Evolutionary conservation across 2,888 invertebrate species (phyloP).

Genomic region (Mimachlamys varia): DNA sequence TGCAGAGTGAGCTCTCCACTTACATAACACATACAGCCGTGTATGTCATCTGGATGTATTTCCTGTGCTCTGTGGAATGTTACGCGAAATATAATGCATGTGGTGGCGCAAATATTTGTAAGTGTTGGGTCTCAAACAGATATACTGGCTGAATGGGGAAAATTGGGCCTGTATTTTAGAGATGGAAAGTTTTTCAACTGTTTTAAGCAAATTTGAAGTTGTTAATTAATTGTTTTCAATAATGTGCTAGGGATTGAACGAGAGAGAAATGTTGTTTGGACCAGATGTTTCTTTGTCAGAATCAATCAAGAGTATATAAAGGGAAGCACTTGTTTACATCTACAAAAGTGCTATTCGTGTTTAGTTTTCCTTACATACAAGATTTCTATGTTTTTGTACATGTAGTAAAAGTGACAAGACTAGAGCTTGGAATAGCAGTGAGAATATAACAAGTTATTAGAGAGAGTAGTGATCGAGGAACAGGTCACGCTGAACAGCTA

Average conservation of each 20-base stretch:
- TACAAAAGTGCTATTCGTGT: too few relatives aligned
- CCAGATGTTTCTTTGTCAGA: not conserved
- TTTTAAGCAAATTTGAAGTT: not conserved
- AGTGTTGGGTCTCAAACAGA: not conserved
- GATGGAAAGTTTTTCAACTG: not conserved
- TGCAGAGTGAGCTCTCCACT: not conserved
- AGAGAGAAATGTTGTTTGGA: not conserved
- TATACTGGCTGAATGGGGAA: not conserved
- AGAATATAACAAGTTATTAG: too few relatives aligned
- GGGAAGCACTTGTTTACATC: too few relatives aligned
- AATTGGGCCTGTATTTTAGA: not conserved
- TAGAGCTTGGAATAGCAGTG: too few relatives aligned
- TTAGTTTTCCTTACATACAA: too few relatives aligned
- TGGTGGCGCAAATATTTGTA: not conserved
- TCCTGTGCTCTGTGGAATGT: constrained; percentile 3
- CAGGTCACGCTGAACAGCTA: too few relatives aligned
- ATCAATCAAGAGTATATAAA: not conserved
- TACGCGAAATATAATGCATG: not conserved
- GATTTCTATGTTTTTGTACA: too few relatives aligned
- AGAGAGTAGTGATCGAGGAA: too few relatives aligned
- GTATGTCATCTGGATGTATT: not conserved
- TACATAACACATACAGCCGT: constrained; percentile 1
- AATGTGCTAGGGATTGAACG: not conserved
- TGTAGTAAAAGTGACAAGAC: too few relatives aligned
- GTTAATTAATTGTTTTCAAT: not conserved